A percentile compares a stretch with the other conserved stretches of the same genome.
These are phyloP conservation scores for Brachyistius frenatus DNA, from an alignment of 2,113 vertebrate genomes.

Conservation along the genomic window DNA sequence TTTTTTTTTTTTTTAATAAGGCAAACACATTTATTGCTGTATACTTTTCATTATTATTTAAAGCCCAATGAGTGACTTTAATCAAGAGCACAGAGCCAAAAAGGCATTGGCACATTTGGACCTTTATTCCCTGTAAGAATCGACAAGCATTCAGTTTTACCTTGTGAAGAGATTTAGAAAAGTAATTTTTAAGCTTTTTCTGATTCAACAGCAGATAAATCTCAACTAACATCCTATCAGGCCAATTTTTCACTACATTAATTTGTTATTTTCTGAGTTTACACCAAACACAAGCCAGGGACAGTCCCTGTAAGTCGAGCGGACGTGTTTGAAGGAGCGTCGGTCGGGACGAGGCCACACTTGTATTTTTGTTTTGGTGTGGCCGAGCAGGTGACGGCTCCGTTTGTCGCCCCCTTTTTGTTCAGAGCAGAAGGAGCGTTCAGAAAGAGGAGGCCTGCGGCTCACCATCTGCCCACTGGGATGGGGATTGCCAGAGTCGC, in stretches of 20 bases:
- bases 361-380: conserved; percentile 1
- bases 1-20: background rate
- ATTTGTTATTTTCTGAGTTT: background rate
- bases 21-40: background rate
- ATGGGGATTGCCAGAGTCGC: conserved; percentile 51
- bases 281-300: background rate
- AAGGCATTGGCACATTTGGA: background rate
- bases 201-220: background rate
- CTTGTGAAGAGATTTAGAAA: too few relatives aligned
- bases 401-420: conserved; percentile 71
- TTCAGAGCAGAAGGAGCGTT: conserved; percentile 73
- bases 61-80: background rate
- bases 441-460: conserved; percentile 73
- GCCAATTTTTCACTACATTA: background rate
- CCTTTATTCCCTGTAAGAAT: background rate
- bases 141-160: too few relatives aligned
- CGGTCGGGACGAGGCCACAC: background rate
- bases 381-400: conserved; percentile 68
- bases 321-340: background rate
- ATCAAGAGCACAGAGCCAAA: background rate
- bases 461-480: conserved; percentile 79
- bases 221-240: background rate
- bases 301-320: conserved; percentile 3
- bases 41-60: background rate
- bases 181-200: too few relatives aligned